These are phyloP conservation scores for Aelia acuminata DNA, from an alignment of 2,888 invertebrate species.

Conservation along the genomic window DNA sequence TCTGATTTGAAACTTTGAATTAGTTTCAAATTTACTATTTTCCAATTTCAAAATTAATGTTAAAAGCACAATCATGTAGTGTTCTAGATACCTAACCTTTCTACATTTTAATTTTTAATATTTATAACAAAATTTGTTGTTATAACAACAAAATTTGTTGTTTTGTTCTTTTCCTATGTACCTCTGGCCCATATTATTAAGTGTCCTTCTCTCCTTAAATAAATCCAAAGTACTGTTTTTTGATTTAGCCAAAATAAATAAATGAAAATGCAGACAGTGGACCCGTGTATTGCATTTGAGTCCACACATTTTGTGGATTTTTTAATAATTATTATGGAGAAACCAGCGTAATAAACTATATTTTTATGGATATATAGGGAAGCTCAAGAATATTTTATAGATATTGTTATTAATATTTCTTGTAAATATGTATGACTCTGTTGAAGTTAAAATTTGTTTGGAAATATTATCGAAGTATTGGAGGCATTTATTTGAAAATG, in stretches of 20 bases:
- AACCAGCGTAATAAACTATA: constrained; percentile 26
- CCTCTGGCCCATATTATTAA: constrained; percentile 14
- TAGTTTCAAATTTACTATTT: neutral
- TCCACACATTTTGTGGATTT: constrained; percentile 14
- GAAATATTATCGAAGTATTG: neutral
- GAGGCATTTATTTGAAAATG: constrained; percentile 20
- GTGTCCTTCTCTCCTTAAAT: constrained; percentile 24
- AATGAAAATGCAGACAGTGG: constrained; percentile 43
- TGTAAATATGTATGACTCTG: constrained; percentile 33
- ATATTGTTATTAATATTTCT: neutral
- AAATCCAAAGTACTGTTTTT: neutral
- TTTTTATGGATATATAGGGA: constrained; percentile 45
- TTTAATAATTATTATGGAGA: constrained; percentile 1
- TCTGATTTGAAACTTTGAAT: neutral
- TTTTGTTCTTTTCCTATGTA: neutral
- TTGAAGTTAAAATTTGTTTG: neutral
- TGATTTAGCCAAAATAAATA: neutral
- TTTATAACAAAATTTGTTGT: too few species aligned
- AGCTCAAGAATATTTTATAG: constrained; percentile 41
- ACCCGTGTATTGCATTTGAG: constrained; percentile 42
- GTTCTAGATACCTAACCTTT: neutral
- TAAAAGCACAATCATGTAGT: neutral
- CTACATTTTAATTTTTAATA: neutral
- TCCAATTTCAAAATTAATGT: neutral
- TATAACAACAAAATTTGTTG: neutral